A percentile compares a stretch with the other conserved stretches of the same genome.
phyloP scores from a whole-genome alignment of 2,113 vertebrate species.

The Marcusenius ussheri region DNA sequence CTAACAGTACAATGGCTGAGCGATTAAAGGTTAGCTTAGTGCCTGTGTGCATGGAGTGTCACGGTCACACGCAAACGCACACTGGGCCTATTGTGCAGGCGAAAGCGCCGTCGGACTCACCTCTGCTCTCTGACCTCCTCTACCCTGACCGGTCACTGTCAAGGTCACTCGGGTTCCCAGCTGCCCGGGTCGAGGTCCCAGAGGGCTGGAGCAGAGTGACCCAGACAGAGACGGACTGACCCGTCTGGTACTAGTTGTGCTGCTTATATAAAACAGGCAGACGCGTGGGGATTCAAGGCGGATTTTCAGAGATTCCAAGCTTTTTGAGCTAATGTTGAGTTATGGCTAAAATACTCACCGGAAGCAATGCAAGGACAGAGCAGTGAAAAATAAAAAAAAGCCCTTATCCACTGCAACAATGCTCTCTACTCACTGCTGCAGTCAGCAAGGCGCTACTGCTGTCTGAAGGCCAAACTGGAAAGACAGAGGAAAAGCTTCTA shows the following conservation, averaged over 20 bases:
- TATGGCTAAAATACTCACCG: neutral
- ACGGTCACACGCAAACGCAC: neutral
- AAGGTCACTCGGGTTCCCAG: slow-evolving; percentile 21
- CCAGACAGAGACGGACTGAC: neutral
- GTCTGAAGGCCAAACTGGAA: neutral
- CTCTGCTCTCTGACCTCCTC: slow-evolving; percentile 12
- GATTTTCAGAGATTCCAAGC: neutral
- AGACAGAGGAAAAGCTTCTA: neutral
- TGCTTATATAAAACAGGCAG: neutral
- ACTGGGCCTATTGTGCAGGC: neutral
- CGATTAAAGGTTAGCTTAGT: neutral
- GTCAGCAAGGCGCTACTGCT: neutral
- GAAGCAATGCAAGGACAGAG: neutral
- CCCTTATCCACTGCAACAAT: neutral
- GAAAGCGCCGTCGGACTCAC: neutral
- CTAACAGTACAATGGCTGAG: neutral
- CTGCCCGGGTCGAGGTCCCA: neutral
- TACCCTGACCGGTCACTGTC: slow-evolving; percentile 3
- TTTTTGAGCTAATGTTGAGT: neutral
- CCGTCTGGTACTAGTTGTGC: neutral
- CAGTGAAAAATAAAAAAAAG: neutral
- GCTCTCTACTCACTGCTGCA: neutral
- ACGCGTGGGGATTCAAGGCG: neutral
- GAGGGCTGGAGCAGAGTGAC: neutral
- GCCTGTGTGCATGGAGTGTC: neutral